These are phyloP conservation scores for Corythoichthys haematopterus DNA, from an alignment of 2,113 vertebrate genomes.

Conservation along the genomic window DNA sequence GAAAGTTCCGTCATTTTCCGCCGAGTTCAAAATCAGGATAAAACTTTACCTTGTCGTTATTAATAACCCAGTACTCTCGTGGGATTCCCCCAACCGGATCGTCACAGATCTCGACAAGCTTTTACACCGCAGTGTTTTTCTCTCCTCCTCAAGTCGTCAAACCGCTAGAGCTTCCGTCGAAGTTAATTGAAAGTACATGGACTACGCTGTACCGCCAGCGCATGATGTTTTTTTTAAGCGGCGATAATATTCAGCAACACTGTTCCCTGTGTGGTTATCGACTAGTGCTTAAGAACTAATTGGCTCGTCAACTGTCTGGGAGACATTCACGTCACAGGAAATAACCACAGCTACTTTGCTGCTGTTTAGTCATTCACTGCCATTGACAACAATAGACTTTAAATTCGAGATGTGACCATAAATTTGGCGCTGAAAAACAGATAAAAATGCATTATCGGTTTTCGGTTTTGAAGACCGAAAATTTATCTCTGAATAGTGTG, in stretches of 20 bases:
- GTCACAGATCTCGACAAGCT: background rate
- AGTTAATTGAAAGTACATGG: background rate
- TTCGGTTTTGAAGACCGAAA: too few relatives aligned
- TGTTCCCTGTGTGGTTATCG: background rate
- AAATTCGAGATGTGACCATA: too few relatives aligned
- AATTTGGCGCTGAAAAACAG: too few relatives aligned
- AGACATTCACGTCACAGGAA: conserved; percentile 29
- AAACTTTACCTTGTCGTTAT: background rate
- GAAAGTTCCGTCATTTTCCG: background rate
- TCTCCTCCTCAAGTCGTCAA: background rate
- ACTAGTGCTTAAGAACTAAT: conserved; percentile 7
- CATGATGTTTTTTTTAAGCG: background rate
- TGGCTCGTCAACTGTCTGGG: conserved; percentile 14
- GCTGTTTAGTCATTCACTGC: conserved; percentile 10
- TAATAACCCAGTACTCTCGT: background rate
- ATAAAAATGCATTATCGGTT: too few relatives aligned
- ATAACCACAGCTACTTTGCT: conserved; percentile 14
- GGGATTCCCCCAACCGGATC: background rate
- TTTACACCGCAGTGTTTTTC: background rate
- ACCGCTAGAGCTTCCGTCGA: background rate
- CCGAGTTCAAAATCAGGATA: background rate
- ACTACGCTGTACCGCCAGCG: background rate
- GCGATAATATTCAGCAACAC: conserved; percentile 9
- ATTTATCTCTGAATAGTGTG: too few relatives aligned
- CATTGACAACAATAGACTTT: too few relatives aligned